Percentiles rank a stretch among this genome's conserved stretches.
Conservation (phyloP, 1,140 invertebrate genomes). For the Brachionus manjavacas region DNA sequence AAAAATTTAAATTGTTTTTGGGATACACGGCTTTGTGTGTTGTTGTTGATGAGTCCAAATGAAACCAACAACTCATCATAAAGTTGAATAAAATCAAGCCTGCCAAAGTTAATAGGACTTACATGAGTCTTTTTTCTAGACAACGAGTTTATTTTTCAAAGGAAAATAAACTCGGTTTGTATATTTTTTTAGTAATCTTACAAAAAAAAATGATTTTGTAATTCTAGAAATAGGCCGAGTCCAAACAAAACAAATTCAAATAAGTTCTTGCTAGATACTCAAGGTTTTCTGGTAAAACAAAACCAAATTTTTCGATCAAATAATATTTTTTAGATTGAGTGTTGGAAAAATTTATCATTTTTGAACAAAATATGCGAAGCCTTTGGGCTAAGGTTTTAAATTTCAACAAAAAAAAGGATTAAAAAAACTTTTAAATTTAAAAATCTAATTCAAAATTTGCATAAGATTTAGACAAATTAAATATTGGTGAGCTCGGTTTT, state of each 20-base stretch:
- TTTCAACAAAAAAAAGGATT: not conserved
- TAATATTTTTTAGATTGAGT: not conserved
- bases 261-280: not conserved
- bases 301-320: not conserved
- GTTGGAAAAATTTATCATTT: not conserved
- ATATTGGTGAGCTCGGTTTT: not conserved
- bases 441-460: constrained; percentile 5
- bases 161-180: not conserved
- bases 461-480: not conserved
- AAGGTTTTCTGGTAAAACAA: not conserved
- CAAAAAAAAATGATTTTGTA: not conserved
- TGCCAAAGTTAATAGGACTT: not conserved
- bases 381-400: not conserved
- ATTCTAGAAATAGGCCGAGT: not conserved
- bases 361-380: not conserved
- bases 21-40: not conserved
- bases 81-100: not conserved
- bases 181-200: not conserved
- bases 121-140: not conserved
- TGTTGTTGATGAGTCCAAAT: not conserved
- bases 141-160: not conserved
- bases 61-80: not conserved
- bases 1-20: not conserved
- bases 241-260: not conserved
- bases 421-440: not conserved